Evolutionary conservation across 2,113 vertebrate species (phyloP), one percentile per base, ranked within the genome.

Genomic region (Catagonus wagneri): DNA sequence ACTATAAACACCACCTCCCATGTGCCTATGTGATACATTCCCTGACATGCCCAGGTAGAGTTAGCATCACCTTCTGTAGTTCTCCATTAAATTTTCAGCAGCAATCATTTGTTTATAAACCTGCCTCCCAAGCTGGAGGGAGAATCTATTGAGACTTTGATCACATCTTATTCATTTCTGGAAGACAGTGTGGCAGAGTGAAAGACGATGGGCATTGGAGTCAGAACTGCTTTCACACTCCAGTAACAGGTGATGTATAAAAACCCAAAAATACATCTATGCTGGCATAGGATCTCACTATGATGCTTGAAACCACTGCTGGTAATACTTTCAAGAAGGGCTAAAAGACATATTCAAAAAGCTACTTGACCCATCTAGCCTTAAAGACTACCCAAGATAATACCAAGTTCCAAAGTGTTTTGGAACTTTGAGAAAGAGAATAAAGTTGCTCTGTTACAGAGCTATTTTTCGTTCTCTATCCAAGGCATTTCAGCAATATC

Each of bases 351-450:
- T 10, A 63, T 39, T 87, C 60, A 63, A 85, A n/a, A 56, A 63
- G n/a, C 44, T 69, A 63, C 14, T 22, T 84, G 76, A 88, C 16
- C 13, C 52, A 63, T 4, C 11, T 22, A 85, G 23, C 11, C 22
- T 66, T 66, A 79, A 96, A 94, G 34, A 89, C 74, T 58, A 92
- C 79, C 15, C 39, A 56, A 92, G 34, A n/a, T 76, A 75, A 92
- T 68, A 91, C 58, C 72, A 66, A 25, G 27, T 89, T 89, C 60
- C 68, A 72, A 80, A 89, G 60, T 76, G 44, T 84, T 87, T 63
- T 60, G 29, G 34, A 79, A 76, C 27, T 63, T 39, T n/a, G 23
- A 15, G 76, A 71, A 96, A 52, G 36, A 83, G 22, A 74, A 83
- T 36, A 36, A 83, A 71, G 17, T 65, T 69, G 68, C 19, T 56